These are phyloP conservation scores for Eulithis testata DNA, from an alignment of 2,888 invertebrate species.

Conservation along the genomic window DNA sequence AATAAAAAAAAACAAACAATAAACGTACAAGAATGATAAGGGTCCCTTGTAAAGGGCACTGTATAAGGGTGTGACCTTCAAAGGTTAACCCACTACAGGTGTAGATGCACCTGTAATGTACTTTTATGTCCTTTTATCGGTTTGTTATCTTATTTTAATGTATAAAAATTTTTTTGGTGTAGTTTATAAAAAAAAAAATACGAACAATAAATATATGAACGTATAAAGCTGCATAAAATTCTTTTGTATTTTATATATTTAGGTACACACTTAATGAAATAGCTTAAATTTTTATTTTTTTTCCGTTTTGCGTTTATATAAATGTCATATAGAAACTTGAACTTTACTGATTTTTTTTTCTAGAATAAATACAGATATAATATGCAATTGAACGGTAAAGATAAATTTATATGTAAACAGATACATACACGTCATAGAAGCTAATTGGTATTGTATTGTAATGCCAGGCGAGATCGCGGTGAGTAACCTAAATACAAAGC, in stretches of 20 bases:
- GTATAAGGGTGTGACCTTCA: constrained; percentile 35
- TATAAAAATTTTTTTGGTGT: too few relatives aligned
- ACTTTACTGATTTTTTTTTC: too few relatives aligned
- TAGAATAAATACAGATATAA: constrained; percentile 5
- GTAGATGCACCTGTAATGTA: constrained; percentile 30
- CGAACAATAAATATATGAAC: too few relatives aligned
- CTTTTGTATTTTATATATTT: neutral
- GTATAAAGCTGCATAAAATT: neutral
- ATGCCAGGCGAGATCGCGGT: constrained; percentile 79
- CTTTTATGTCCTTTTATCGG: constrained; percentile 11
- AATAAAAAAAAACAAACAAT: constrained; percentile 11
- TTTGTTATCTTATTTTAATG: constrained; percentile 2
- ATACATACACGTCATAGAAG: constrained; percentile 60
- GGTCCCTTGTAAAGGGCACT: constrained; percentile 26
- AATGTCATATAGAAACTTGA: too few relatives aligned
- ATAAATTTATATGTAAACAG: constrained; percentile 55
- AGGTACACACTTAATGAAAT: neutral
- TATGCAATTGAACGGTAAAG: constrained; percentile 38
- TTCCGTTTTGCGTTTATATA: too few relatives aligned
- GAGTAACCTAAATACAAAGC: constrained; percentile 84
- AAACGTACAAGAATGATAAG: constrained; percentile 3
- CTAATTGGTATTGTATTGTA: constrained; percentile 81
- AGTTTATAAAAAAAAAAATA: too few relatives aligned
- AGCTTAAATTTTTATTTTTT: too few relatives aligned
- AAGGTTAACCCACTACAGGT: constrained; percentile 31